Base-by-base conservation (phyloP, 23 tunicate genomes). In the Ciona savignyi region DNA sequence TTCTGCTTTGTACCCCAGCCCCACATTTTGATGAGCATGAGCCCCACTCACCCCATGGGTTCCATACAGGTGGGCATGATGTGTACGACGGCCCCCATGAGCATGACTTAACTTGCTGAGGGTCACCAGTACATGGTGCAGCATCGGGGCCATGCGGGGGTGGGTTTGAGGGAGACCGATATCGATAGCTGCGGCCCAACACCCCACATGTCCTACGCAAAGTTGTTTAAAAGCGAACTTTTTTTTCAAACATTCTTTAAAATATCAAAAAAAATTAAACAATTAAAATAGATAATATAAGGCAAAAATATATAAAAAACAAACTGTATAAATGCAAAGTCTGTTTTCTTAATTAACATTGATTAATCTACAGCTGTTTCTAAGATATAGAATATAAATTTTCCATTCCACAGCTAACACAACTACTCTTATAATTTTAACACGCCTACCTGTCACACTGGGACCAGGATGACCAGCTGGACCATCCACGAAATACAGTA, bases 391-490 rank as follows among this genome's bases (percentile, higher is more conserved):
- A n/a, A n/a, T n/a, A n/a, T n/a, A n/a, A n/a, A n/a, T n/a, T n/a
- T n/a, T n/a, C n/a, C n/a, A n/a, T n/a, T n/a, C n/a, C n/a, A n/a
- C n/a, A n/a, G n/a, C n/a, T n/a, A n/a, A n/a, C n/a, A n/a, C n/a
- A n/a, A n/a, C n/a, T n/a, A n/a, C n/a, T n/a, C n/a, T n/a, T n/a
- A n/a, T n/a, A n/a, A n/a, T n/a, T n/a, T n/a, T n/a, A n/a, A n/a
- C n/a, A n/a, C n/a, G 32, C 69, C 22, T 9, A 86, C 93, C 71
- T 79, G 66, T 86, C 93, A 69, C 93, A 86, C 20, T 25, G 28
- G 1, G 93, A 71, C 93, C 93, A 86, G n/a, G 27, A 20, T 35
- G 93, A 74, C 93, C 93, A 86, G 1, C 26, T 60, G 19, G 93
- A 74, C 93, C 93, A 86, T 21, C 60, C 72, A 68, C 93, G 79